Conservation (phyloP, 2,113 vertebrate species). For the Periophthalmus modestus region DNA sequence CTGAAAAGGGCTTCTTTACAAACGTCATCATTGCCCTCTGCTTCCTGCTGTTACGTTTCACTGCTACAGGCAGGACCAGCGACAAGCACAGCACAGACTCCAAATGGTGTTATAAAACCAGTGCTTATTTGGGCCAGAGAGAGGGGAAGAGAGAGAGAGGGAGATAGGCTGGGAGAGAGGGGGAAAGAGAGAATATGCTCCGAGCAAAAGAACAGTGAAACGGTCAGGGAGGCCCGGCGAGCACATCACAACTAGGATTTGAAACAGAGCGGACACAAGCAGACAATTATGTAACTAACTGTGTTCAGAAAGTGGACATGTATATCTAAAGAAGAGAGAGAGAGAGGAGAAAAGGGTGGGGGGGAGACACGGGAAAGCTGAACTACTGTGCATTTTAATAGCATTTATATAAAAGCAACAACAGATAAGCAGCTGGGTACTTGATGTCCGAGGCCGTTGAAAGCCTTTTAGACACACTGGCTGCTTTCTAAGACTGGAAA, state of each 20-base stretch:
- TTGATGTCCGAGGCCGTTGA: constrained; percentile 50
- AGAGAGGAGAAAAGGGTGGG: neutral
- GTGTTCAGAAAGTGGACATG: constrained; percentile 46
- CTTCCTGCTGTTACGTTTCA: neutral
- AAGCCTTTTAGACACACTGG: constrained; percentile 56
- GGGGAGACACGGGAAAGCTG: neutral
- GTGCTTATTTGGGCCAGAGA: constrained; percentile 50
- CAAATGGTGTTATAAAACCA: constrained; percentile 65
- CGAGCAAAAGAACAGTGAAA: constrained; percentile 53
- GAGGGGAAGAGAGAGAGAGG: neutral
- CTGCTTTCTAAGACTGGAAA: constrained; percentile 38
- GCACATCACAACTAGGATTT: constrained; percentile 67
- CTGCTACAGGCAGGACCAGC: constrained; percentile 4
- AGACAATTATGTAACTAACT: constrained; percentile 69
- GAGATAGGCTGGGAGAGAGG: constrained; percentile 16
- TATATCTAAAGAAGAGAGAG: constrained; percentile 19
- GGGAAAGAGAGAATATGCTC: constrained; percentile 48
- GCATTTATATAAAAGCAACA: constrained; percentile 64
- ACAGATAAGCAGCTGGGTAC: constrained; percentile 64
- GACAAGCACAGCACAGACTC: constrained; percentile 20
- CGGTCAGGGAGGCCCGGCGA: constrained; percentile 51
- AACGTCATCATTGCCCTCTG: neutral
- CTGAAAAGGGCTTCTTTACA: neutral
- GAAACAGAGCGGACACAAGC: constrained; percentile 74
- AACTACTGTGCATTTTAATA: constrained; percentile 64